Conservation (phyloP, 1,140 invertebrate genomes). For the Formica selysi region DNA sequence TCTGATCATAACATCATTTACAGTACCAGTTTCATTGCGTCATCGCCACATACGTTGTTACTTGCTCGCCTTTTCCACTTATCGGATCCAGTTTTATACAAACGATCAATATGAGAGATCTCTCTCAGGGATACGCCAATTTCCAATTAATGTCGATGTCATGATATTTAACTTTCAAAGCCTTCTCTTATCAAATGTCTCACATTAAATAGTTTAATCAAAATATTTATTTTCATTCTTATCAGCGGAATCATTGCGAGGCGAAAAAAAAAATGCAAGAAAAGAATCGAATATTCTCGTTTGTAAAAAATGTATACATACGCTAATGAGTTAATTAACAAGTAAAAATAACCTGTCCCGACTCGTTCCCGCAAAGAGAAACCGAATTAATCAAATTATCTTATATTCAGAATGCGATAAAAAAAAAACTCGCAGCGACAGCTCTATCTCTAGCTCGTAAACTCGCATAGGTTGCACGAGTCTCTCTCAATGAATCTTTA, state of each 20-base stretch:
- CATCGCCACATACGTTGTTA: not conserved
- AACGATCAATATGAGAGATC: not conserved
- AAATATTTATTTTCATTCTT: not conserved
- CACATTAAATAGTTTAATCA: not conserved
- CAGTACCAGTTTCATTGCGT: not conserved
- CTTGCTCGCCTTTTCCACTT: not conserved
- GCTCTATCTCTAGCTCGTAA: not conserved
- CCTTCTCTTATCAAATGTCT: not conserved
- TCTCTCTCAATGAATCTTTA: not conserved
- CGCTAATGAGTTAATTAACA: not conserved
- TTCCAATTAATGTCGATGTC: not conserved
- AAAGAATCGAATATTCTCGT: not conserved
- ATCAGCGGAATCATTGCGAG: not conserved
- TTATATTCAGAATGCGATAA: not conserved
- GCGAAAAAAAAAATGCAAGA: not conserved
- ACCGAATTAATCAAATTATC: constrained; percentile 19
- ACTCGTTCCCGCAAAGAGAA: not conserved
- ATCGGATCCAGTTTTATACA: not conserved
- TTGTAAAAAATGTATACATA: not conserved
- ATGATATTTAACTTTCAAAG: not conserved
- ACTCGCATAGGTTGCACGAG: not conserved
- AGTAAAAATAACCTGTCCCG: not conserved
- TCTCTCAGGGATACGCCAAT: not conserved
- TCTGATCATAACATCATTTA: not conserved
- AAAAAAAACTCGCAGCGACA: not conserved